Evolutionary conservation across 2,113 vertebrate species (phyloP).

Genomic region (Neotoma lepida): DNA sequence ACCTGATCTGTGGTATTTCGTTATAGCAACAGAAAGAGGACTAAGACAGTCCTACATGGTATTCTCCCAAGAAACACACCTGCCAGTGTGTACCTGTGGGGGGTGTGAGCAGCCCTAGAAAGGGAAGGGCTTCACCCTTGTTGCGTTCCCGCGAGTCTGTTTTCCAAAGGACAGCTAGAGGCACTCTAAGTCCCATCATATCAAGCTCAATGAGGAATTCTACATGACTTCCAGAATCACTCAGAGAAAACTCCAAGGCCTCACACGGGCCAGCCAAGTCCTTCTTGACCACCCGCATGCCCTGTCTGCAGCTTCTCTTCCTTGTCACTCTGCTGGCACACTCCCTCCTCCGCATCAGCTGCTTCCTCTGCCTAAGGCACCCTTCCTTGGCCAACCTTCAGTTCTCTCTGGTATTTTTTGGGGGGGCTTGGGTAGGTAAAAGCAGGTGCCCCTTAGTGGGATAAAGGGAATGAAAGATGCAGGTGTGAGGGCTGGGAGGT

Average conservation of each 20-base stretch:
- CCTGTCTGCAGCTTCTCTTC: not conserved
- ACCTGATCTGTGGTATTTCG: not conserved
- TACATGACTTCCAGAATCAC: not conserved
- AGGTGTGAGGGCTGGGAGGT: not conserved
- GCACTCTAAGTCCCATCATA: not conserved
- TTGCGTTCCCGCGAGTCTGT: not conserved
- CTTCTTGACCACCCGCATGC: rapidly evolving
- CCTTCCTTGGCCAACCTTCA: not conserved
- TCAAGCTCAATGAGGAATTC: not conserved
- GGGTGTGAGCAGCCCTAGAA: not conserved
- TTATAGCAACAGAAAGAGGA: not conserved
- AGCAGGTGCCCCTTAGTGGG: not conserved
- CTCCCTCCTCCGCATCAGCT: not conserved
- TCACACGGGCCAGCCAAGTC: not conserved
- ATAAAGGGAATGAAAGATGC: rapidly evolving
- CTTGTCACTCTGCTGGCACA: not conserved
- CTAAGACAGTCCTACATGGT: not conserved
- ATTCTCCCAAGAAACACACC: not conserved
- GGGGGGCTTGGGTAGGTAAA: no score
- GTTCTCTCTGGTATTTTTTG: not conserved
- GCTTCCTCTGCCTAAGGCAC: not conserved
- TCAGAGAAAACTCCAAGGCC: not conserved
- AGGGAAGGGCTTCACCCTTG: not conserved
- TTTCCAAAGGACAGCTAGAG: not conserved
- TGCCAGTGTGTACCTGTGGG: not conserved